Base-by-base conservation (phyloP, 2,888 invertebrate species). In the Archips crataeganus region DNA sequence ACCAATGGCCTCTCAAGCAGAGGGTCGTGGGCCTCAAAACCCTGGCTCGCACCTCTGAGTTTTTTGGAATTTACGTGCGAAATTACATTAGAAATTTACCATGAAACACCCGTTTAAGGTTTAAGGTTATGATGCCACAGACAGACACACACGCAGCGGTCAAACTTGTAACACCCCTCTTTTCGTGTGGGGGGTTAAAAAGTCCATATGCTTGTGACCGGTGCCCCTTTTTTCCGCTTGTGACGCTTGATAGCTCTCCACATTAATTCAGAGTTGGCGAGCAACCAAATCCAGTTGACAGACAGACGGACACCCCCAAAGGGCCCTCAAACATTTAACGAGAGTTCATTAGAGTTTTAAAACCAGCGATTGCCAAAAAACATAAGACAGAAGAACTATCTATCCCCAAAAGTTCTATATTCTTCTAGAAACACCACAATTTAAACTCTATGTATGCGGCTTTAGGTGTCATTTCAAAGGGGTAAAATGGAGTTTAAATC, bases 321-420 rank as follows among this genome's bases (percentile, higher is more conserved):
- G 81, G 8, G 76, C 75, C 34, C 84, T 83, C 63, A 8, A 63
- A 85, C 84, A 84, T 81, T 84, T 85, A 85, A 85, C 84, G 83
- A 85, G 81, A 76, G 75, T 75, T 82, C 80, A 79, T 84, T 82
- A 82, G 76, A 77, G 77, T 77, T 75, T 79, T 75, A 79, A 81
- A 81, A 80, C 78, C 23, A 23, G 34, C 32, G 42, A 60, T 59
- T 60, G 59, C 57, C 59, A 59, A 68, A 36, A 68, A 32, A 57
- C 42, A 13, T 23, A 49, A 54, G 51, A 72, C 59, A 64, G 45
- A 47, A 59, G 32, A 51, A 63, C 61, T 34, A 60, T 11, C 3
- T 61, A 60, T 23, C 45, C 2, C 10, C 23, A 74, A 57, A 23
- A 57, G 57, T 11, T 10, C 2, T 57, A 23, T 10, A 11, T 32